Evolutionary conservation across 2,888 invertebrate genomes (phyloP).

Genomic region (Andrena flavipes): DNA sequence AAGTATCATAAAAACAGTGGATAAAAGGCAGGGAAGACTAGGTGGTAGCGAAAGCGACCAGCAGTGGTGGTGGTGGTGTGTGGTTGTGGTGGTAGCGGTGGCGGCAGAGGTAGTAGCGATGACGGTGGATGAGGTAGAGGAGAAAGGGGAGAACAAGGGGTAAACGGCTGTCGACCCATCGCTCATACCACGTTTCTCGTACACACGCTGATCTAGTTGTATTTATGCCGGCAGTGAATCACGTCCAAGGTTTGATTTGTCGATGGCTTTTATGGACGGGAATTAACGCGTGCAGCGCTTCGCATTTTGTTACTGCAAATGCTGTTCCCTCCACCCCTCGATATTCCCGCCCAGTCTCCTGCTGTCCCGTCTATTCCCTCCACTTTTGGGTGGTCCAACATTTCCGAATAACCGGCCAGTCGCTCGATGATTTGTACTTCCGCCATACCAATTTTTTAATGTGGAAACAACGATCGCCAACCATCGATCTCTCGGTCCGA

Average conservation of each 20-base stretch:
- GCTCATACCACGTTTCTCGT: conserved; percentile 80
- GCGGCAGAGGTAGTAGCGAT: conserved; percentile 12
- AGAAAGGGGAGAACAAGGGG: conserved; percentile 57
- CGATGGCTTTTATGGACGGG: conserved; percentile 84
- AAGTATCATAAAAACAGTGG: too few relatives aligned
- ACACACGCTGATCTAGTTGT: conserved; percentile 83
- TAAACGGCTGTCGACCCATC: conserved; percentile 80
- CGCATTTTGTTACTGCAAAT: conserved; percentile 84
- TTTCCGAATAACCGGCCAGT: conserved; percentile 76
- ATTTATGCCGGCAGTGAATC: conserved; percentile 84
- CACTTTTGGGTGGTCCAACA: conserved; percentile 67
- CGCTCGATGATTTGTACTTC: conserved; percentile 82
- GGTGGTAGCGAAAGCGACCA: conserved; percentile 1
- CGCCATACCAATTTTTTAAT: conserved; percentile 81
- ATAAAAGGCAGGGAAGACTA: background rate
- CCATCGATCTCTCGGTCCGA: conserved; percentile 7
- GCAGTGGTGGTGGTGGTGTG: conserved; percentile 10
- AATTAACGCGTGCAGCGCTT: conserved; percentile 83
- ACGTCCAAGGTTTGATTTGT: conserved; percentile 84
- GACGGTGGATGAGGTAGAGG: conserved; percentile 39
- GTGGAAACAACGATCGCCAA: conserved; percentile 61
- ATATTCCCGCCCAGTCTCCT: conserved; percentile 58
- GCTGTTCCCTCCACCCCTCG: conserved; percentile 70
- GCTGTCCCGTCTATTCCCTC: conserved; percentile 58
- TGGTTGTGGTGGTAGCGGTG: conserved; percentile 8